phyloP scores from a whole-genome alignment of 2,113 vertebrate genomes.

The Helogale parvula region DNA sequence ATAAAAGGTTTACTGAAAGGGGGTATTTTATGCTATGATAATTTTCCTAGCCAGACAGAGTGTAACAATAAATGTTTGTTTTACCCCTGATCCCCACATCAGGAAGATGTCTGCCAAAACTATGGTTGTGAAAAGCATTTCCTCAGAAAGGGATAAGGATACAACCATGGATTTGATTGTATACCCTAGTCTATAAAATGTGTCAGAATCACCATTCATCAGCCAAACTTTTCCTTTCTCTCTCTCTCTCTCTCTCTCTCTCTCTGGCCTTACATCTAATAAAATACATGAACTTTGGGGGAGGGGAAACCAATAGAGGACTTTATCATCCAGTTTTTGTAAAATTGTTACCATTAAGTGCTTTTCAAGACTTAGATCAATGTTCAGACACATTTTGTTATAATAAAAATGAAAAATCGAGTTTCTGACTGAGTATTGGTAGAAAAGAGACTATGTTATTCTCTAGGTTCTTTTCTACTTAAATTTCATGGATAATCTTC shows the following conservation, averaged over 20 bases:
- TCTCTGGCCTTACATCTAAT: neutral
- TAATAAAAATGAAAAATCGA: neutral
- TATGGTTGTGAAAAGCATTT: slow-evolving; percentile 74
- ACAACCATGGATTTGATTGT: slow-evolving; percentile 45
- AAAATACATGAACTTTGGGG: neutral
- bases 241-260: neutral
- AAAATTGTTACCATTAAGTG: slow-evolving; percentile 1
- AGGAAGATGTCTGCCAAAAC: slow-evolving; percentile 65
- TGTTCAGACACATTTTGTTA: neutral
- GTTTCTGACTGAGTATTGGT: neutral
- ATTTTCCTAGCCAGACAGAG: slow-evolving; percentile 70
- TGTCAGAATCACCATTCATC: slow-evolving; percentile 46
- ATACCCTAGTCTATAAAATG: slow-evolving; percentile 54
- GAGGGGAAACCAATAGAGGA: neutral
- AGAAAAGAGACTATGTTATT: neutral
- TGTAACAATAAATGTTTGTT: slow-evolving; percentile 77
- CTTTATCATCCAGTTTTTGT: slow-evolving; percentile 32
- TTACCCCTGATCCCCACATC: slow-evolving; percentile 64
- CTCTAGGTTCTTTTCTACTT: neutral
- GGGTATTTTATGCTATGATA: slow-evolving; percentile 73
- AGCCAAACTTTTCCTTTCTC: neutral
- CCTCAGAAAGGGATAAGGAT: slow-evolving; percentile 66
- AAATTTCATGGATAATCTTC: neutral
- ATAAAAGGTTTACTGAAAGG: slow-evolving; percentile 73
- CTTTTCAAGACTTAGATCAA: neutral